Base-by-base conservation (phyloP, 2,888 invertebrate genomes). In the Drosophila anomelani region DNA sequence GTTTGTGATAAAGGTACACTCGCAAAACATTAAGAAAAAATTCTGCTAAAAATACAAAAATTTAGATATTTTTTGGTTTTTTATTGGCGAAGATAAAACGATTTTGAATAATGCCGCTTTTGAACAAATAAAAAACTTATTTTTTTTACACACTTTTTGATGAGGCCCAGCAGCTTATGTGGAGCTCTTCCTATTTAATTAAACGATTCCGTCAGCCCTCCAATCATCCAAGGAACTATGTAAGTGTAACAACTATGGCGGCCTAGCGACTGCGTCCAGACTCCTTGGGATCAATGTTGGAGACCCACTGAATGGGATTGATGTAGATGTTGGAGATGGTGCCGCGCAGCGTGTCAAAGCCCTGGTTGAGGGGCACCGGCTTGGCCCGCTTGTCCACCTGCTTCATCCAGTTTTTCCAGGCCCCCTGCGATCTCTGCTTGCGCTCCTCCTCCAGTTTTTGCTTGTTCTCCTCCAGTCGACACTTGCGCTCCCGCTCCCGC, bases 321-420 rank as follows among this genome's bases (percentile, higher is more conserved):
- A 92, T 69, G 68, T 85, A 92, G 23, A 92, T 90, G 61, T 91
- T 85, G 0, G 92, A 92, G 17, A 92, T 79, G 4, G 92, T 92
- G 46, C 92, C 92, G 9, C 91, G 92, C 49, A 92, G 68, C 0
- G 92, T 90, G 29, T 90, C 87, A 44, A 92, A 82, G 12, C 92
- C 92, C 53, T 89, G 90, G 57, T 92, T 92, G 9, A 92, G 81
- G 3, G 92, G 92, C 36, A 92, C 92, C 10, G 92, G 92, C 54
- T 92, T 92, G 10, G 91, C 91, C 46, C 92, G 91, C 17, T 87
- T 85, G 4, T 81, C 78, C 15, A 89, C 92, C 7, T 85, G 79
- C 29, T 90, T 88, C 62, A 92, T 68, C 92, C 92, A 92, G 38
- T 86, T 85, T 26, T 89, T 69, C 90, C 91, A 92, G 46, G 92